phyloP scores from a whole-genome alignment of 2,888 invertebrate genomes.

The Leptinotarsa juncta region DNA sequence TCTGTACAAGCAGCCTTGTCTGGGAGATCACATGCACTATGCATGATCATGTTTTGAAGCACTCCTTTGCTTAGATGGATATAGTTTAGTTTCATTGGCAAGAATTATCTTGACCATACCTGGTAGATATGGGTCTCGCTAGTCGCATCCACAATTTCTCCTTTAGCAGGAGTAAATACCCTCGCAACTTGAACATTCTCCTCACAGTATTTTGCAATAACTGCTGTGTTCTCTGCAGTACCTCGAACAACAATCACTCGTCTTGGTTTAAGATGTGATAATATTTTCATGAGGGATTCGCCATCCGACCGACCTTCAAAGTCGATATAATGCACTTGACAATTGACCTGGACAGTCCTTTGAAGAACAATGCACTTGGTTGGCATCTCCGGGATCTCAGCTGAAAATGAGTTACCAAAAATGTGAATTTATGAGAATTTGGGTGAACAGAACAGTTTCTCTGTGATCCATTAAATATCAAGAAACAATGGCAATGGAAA shows the following conservation, averaged over 20 bases:
- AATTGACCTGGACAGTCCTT: slow-evolving; percentile 82
- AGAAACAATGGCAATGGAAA: no score
- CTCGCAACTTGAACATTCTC: slow-evolving; percentile 74
- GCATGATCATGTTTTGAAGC: no score
- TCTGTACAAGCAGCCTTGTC: no score
- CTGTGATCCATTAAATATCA: no score
- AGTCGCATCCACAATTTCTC: slow-evolving; percentile 93
- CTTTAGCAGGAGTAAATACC: slow-evolving; percentile 85
- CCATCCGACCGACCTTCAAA: slow-evolving; percentile 95
- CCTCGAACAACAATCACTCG: slow-evolving; percentile 85
- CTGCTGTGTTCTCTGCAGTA: slow-evolving; percentile 74
- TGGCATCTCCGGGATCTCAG: slow-evolving; percentile 79
- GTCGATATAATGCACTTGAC: slow-evolving; percentile 93
- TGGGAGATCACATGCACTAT: no score
- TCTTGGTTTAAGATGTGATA: slow-evolving; percentile 84
- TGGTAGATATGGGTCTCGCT: slow-evolving; percentile 99
- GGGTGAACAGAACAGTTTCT: no score
- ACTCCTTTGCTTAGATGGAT: no score
- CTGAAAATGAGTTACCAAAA: slow-evolving; percentile 37
- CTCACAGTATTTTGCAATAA: slow-evolving; percentile 76
- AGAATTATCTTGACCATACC: slow-evolving; percentile 65
- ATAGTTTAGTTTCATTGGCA: no score
- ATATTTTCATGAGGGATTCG: slow-evolving; percentile 83
- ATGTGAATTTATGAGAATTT: background rate
- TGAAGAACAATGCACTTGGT: slow-evolving; percentile 87